Evolutionary conservation across 2,797 vertebrate species (phyloP).

Genomic region (Dicrostonyx torquatus): DNA sequence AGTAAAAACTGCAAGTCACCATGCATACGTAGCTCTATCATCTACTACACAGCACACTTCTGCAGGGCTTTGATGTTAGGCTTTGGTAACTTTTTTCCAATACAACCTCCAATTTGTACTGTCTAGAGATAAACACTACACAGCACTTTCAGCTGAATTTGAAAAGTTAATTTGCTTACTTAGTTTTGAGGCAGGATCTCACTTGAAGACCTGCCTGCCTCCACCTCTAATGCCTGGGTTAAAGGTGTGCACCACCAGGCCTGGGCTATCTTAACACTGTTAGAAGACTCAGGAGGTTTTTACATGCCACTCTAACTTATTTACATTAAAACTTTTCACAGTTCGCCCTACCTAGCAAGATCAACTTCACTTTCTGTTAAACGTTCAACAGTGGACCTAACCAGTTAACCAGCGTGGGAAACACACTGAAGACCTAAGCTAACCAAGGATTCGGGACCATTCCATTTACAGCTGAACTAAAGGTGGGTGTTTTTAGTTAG

Average conservation of each 20-base stretch:
- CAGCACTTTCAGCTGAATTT: neutral
- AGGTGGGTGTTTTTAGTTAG: conserved; percentile 53
- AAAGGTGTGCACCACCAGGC: neutral
- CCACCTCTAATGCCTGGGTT: neutral
- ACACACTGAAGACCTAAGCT: conserved; percentile 46
- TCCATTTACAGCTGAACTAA: conserved; percentile 46
- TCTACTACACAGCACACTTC: neutral
- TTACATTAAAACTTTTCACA: conserved; percentile 54
- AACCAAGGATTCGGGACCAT: conserved; percentile 35
- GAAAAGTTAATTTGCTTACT: neutral
- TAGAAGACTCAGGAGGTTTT: neutral
- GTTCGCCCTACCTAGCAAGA: conserved; percentile 43
- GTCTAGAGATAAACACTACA: conserved; percentile 23
- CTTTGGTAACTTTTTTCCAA: conserved; percentile 4
- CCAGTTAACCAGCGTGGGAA: conserved; percentile 2
- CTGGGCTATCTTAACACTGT: neutral
- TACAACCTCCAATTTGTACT: neutral
- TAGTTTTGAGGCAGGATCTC: neutral
- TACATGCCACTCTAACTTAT: conserved; percentile 15
- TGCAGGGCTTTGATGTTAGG: neutral
- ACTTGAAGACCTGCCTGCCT: neutral
- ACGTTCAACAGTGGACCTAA: neutral
- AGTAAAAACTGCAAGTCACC: neutral
- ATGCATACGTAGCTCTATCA: neutral
- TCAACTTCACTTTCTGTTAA: conserved; percentile 35